Percentiles rank a stretch among this genome's conserved stretches.
Evolutionary conservation across 2,797 vertebrate species (phyloP).

Genomic region (Botia kubotai): DNA sequence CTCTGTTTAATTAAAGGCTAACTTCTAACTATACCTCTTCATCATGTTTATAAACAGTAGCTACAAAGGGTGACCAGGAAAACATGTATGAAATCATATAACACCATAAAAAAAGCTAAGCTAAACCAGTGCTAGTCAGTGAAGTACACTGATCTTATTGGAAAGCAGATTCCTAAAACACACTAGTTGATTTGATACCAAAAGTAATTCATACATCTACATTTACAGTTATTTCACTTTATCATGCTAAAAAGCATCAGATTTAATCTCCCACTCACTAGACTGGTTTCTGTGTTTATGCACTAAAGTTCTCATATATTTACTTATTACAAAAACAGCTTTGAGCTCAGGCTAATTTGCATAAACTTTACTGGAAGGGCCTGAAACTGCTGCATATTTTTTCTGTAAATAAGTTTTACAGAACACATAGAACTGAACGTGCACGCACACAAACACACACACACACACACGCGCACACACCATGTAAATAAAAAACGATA

Average conservation of each 20-base stretch:
- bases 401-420: not conserved
- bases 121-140: not conserved
- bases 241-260: not conserved
- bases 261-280: not conserved
- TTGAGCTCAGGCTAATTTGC: not conserved
- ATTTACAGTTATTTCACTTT: not conserved
- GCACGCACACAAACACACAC: no score
- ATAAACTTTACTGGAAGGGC: not conserved
- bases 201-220: not conserved
- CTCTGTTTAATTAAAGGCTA: slow-evolving; percentile 8
- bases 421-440: not conserved
- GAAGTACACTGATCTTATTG: not conserved
- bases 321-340: not conserved
- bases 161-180: not conserved
- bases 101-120: not conserved
- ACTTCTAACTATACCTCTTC: not conserved
- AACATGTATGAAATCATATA: not conserved
- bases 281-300: not conserved
- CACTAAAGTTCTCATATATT: not conserved
- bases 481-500: not conserved
- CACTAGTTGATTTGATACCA: not conserved
- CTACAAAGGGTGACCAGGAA: not conserved
- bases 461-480: not conserved
- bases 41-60: not conserved
- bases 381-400: not conserved